Evolutionary conservation across 2,888 invertebrate genomes (phyloP).

Genomic region (Machimus rusticus): DNA sequence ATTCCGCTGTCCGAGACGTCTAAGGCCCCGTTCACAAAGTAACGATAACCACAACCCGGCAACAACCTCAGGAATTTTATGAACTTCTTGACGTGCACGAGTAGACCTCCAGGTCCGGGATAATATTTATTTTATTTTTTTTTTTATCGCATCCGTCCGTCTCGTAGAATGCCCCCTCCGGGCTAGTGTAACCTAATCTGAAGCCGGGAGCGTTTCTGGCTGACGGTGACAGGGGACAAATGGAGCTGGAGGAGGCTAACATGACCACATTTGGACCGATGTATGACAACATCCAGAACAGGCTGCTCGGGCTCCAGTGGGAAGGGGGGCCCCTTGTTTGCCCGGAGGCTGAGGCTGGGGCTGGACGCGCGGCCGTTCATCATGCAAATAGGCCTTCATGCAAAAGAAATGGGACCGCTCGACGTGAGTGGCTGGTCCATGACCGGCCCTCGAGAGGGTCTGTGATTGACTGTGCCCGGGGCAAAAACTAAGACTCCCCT

Average conservation of each 20-base stretch:
- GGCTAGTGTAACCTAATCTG: not conserved
- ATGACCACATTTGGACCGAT: constrained; percentile 9
- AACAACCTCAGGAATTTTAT: not conserved
- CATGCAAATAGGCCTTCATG: constrained; percentile 19
- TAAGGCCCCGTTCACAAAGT: not conserved
- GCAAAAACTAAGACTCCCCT: not conserved
- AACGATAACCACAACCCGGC: not conserved
- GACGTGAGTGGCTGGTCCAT: not conserved
- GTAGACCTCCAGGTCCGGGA: not conserved
- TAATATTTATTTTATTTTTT: not conserved
- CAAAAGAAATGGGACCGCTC: not conserved
- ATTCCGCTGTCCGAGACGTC: not conserved
- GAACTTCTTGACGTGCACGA: not conserved
- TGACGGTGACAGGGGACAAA: constrained; percentile 22
- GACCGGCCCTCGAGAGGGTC: not conserved
- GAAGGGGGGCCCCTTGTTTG: not conserved
- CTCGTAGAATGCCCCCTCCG: not conserved
- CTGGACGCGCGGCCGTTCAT: not conserved
- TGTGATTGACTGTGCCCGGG: not conserved
- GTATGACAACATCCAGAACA: not conserved
- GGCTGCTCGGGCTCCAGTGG: not conserved
- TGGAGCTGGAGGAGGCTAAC: not conserved
- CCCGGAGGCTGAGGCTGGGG: not conserved
- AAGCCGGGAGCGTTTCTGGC: not conserved
- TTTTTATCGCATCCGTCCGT: not conserved